Base-by-base conservation (phyloP, 2,888 invertebrate genomes). In the Gastracanthus pulcherrimus region DNA sequence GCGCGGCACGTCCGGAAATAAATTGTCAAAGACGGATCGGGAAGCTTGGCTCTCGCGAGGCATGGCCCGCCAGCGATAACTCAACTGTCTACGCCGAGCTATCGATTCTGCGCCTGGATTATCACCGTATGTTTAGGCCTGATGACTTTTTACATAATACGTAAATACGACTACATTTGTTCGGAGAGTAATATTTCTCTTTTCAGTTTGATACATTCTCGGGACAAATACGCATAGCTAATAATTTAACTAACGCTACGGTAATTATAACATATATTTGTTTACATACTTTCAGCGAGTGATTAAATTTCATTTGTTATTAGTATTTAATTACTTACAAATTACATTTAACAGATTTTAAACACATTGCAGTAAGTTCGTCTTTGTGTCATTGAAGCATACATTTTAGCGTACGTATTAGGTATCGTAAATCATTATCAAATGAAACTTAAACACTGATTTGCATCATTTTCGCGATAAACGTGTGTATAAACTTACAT, bases 11-110 rank as follows among this genome's bases (percentile, higher is more conserved):
- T 71, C 72, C 79, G 45, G 72, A 79, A 79, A 79, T 79, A 79
- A 79, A 74, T 79, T 66, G 79, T 66, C 79, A 74, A 79, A 67
- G 72, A 48, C 72, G 41, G 23, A 67, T 66, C 67, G 72, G 64
- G 60, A 45, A 51, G 38, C 55, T 58, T 58, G 41, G 36, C 48
- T n/a, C n/a, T n/a, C 11, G 13, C 23, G 48, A 34, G 23, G 23
- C 48, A 66, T 31, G 31, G 11, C 26, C 19, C 26, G n/a, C 5
- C 29, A 6, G 31, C 41, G 45, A 74, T 74, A 62, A 60, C 29
- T 31, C 45, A 51, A 51, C 34, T 19, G 26, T 60, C 58, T 55
- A 4, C 11, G 23, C 13, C 7, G 3, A 45, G 4, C 6, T 55
- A 55, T 58, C 34, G 45, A 26, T 55, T 23, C 23, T 16, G 55